These are phyloP conservation scores for Hipparchia semele DNA, from an alignment of 2,888 invertebrate species.

Conservation along the genomic window DNA sequence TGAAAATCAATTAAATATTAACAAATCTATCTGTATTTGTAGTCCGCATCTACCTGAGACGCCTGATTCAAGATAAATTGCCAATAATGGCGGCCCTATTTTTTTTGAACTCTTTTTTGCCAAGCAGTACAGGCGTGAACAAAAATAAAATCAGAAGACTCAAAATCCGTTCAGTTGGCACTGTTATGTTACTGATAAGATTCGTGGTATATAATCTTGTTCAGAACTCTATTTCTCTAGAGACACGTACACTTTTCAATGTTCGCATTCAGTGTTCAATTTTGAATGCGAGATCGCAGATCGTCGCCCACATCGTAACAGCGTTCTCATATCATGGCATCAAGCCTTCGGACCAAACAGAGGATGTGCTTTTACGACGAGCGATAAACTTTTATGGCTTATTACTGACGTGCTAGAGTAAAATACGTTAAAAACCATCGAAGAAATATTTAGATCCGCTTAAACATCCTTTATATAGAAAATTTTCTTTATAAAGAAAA, in stretches of 20 bases:
- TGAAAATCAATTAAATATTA: too few species aligned
- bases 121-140: too few species aligned
- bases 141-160: too few species aligned
- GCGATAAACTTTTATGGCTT: conserved; percentile 70
- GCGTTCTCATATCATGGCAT: conserved; percentile 51
- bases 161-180: too few species aligned
- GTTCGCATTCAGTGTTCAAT: conserved; percentile 1
- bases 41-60: too few species aligned
- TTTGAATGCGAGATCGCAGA: conserved; percentile 9
- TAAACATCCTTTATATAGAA: background rate
- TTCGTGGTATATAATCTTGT: background rate
- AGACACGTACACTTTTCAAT: background rate
- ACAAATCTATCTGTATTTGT: too few species aligned
- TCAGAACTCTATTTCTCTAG: background rate
- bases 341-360: conserved; percentile 54
- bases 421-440: conserved; percentile 64
- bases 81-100: too few species aligned
- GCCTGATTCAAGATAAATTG: too few species aligned
- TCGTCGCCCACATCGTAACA: conserved; percentile 47
- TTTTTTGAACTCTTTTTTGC: too few species aligned
- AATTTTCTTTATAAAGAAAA: background rate
- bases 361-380: conserved; percentile 65
- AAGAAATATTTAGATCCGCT: conserved; percentile 50
- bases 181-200: background rate
- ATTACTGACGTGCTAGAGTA: conserved; percentile 72